Conservation (phyloP, 2,888 invertebrate genomes). For the Apoda limacodes region DNA sequence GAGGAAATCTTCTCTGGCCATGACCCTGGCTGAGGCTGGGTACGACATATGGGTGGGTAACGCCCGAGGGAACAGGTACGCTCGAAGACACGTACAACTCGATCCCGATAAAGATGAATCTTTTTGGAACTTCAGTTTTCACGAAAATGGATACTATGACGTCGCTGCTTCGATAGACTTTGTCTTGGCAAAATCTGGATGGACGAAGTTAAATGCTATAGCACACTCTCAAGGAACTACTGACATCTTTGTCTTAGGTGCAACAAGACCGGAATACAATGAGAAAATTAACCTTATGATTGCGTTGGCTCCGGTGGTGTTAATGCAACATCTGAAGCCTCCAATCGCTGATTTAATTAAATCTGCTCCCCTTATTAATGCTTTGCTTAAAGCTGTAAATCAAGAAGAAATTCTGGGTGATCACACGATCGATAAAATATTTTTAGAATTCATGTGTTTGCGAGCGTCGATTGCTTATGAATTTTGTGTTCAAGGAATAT, state of each 20-base stretch:
- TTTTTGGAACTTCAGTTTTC: constrained; percentile 70
- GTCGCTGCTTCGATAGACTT: constrained; percentile 70
- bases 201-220: constrained; percentile 66
- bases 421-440: background rate
- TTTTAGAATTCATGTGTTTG: constrained; percentile 10
- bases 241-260: constrained; percentile 55
- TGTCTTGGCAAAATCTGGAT: constrained; percentile 45
- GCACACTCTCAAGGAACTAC: constrained; percentile 77
- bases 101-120: constrained; percentile 32
- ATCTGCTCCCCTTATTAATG: constrained; percentile 3
- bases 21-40: constrained; percentile 47
- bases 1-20: constrained; percentile 28
- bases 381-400: constrained; percentile 5
- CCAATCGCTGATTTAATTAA: constrained; percentile 7
- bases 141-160: constrained; percentile 78
- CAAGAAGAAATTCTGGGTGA: constrained; percentile 15
- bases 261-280: constrained; percentile 61
- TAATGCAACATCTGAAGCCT: constrained; percentile 9
- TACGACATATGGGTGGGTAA: constrained; percentile 55
- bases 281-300: constrained; percentile 55
- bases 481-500: constrained; percentile 10
- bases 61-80: constrained; percentile 72
- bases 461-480: constrained; percentile 9
- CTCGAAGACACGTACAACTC: constrained; percentile 55
- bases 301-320: constrained; percentile 63